Base-by-base conservation (phyloP, 1,140 invertebrate genomes). In the Magallana ariakensis region DNA sequence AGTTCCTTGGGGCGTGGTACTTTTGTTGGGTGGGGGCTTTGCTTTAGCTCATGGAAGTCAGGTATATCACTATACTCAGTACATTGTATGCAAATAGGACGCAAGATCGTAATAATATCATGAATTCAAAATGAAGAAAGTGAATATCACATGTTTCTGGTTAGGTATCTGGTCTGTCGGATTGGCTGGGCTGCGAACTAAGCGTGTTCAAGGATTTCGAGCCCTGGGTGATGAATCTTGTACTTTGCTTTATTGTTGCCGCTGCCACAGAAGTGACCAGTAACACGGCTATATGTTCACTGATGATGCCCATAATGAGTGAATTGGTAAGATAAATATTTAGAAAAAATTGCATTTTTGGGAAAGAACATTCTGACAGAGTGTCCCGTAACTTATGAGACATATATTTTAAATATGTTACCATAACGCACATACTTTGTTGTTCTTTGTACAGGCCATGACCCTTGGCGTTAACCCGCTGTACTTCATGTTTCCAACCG, bases 401-500 rank as follows among this genome's bases (percentile, higher is more conserved):
- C 33, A 46, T 46, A 46, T 46, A 46, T 46, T 46, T 46, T 4
- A 46, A 46, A 46, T 5, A 46, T 5, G 5, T 46, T 46, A 4
- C 3, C 33, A 46, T 7, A 62, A 15, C n/a, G n/a, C n/a, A n/a
- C n/a, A n/a, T 62, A 15, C 19, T 62, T 16, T 16, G 19, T 62
- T 62, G 16, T 22, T 88, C 70, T 60, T 75, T 89, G 93, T 85
- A 11, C 91, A 96, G 96, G 95, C 95, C n/a, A 33, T 94, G 11
- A 90, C 90, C 4, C 93, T 95, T 1, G 75, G 93, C 4, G 90
- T 96, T 0, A 97, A 99, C 95, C 98, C 98, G 0, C 93, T 98
- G 84, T 98, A 97, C 94, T 95, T 98, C 91, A 98, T 98, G 96
- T 94, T 99, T 87, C 98, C 98, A 0, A 96, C 97, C 0, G 96